Base-by-base conservation (phyloP, 1,140 invertebrate genomes). In the Pseudomyrmex dendroicus region DNA sequence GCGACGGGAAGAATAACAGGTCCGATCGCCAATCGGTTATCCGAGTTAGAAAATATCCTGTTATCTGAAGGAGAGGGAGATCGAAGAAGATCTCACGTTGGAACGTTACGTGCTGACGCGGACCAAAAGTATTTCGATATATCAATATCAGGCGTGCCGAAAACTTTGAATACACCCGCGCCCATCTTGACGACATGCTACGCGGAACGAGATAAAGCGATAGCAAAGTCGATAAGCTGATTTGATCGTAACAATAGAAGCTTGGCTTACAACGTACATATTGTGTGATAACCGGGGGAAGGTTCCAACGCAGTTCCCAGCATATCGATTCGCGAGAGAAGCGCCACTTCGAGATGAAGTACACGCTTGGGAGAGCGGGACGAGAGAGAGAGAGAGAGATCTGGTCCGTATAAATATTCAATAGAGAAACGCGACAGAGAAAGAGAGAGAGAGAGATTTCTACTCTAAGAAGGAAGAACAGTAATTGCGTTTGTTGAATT, bases 131-230 rank as follows among this genome's bases (percentile, higher is more conserved):
- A 89, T 84, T 66, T 74, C 88, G 83, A 89, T 89, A 89, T 89
- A 89, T 89, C 87, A 89, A 89, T 82, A 89, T 89, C 89, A 89
- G 73, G 77, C 80, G 82, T 89, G 89, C 85, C 89, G 84, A 87
- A 87, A 89, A 89, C 88, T 89, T 89, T 89, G 89, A 89, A 89
- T 89, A 89, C 80, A 87, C 85, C 35, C 35, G 35, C 87, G 63
- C 25, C 85, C 54, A 61, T 72, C 62, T 72, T 22, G 83, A 82
- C 84, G 86, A 87, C 83, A 86, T 64, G 57, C 10, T 84, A 82
- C 72, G 74, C 68, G 52, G 66, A 66, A 73, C 52, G 59, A 63
- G 25, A 62, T 67, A 61, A 74, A 48, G 70, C 86, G 78, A 84
- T 88, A 73, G 72, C 83, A 67, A 87, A 87, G 70, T 82, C 66